Evolutionary conservation across 2,888 invertebrate species (phyloP).

Genomic region (Terebella lapidaria): DNA sequence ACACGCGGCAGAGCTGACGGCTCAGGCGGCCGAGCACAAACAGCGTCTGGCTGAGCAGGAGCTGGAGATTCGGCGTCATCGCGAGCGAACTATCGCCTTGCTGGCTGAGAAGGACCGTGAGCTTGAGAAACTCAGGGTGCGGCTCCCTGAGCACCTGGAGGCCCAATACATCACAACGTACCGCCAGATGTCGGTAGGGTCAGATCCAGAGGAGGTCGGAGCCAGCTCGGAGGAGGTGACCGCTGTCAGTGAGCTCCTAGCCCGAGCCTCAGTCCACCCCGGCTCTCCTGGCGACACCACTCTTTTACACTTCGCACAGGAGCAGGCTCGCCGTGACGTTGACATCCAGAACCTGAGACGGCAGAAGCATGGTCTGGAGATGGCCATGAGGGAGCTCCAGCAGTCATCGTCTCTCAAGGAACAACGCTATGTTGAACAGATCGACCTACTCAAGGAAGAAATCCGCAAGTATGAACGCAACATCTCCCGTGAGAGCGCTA

Average conservation of each 20-base stretch:
- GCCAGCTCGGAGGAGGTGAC: constrained; percentile 20
- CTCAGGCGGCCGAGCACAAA: constrained; percentile 59
- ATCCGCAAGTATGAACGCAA: constrained; percentile 53
- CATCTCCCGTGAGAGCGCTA: constrained; percentile 72
- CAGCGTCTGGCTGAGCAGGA: constrained; percentile 59
- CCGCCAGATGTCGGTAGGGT: background rate
- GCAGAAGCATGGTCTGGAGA: constrained; percentile 62
- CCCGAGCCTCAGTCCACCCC: background rate
- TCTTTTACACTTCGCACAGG: constrained; percentile 77
- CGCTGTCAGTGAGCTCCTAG: constrained; percentile 16
- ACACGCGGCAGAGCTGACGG: constrained; percentile 51
- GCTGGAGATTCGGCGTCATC: constrained; percentile 62
- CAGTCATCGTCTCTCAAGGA: constrained; percentile 46
- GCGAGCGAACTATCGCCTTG: constrained; percentile 71
- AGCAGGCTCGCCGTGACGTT: constrained; percentile 73
- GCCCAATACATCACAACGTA: constrained; percentile 1
- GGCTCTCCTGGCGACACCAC: constrained; percentile 29
- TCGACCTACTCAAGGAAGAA: constrained; percentile 58
- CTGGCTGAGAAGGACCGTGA: constrained; percentile 73
- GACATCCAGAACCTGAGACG: constrained; percentile 71
- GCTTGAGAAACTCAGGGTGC: constrained; percentile 48
- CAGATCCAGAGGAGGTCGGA: constrained; percentile 12
- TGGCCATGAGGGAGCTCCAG: constrained; percentile 59
- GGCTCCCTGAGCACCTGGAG: constrained; percentile 6
- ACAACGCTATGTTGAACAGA: constrained; percentile 55